Evolutionary conservation across 2,113 vertebrate species (phyloP).

Genomic region (Arizona elegans): DNA sequence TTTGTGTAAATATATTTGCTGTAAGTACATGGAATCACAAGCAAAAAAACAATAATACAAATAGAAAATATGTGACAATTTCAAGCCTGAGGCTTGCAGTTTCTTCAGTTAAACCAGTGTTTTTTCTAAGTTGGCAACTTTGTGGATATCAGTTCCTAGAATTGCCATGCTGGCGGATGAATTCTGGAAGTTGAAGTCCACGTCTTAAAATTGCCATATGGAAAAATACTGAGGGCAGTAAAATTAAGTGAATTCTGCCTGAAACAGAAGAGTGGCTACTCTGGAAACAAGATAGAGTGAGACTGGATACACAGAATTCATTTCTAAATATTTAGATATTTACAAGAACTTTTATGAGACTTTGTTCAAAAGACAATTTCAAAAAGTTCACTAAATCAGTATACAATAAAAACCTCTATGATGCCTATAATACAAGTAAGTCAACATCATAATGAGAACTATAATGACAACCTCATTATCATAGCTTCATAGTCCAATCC

Average conservation of each 20-base stretch:
- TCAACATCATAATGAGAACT: background rate
- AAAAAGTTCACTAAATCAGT: background rate
- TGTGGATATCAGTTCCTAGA: background rate
- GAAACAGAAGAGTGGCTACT: background rate
- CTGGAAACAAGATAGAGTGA: background rate
- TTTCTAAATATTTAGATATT: background rate
- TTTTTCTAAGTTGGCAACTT: background rate
- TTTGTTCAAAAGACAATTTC: background rate
- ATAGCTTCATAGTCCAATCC: background rate
- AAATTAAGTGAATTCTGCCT: background rate
- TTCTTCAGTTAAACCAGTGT: background rate
- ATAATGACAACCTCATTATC: background rate
- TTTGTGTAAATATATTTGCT: background rate
- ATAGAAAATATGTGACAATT: background rate
- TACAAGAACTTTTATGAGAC: background rate
- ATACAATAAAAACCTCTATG: background rate
- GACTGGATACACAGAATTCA: background rate
- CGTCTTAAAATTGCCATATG: background rate
- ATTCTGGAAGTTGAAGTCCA: background rate
- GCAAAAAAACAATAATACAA: background rate
- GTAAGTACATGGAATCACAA: background rate
- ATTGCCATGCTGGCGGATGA: background rate
- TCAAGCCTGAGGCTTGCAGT: background rate
- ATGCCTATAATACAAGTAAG: background rate
- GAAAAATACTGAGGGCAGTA: background rate